Conservation (phyloP, 1,140 invertebrate genomes). For the Drosophila novamexicana region DNA sequence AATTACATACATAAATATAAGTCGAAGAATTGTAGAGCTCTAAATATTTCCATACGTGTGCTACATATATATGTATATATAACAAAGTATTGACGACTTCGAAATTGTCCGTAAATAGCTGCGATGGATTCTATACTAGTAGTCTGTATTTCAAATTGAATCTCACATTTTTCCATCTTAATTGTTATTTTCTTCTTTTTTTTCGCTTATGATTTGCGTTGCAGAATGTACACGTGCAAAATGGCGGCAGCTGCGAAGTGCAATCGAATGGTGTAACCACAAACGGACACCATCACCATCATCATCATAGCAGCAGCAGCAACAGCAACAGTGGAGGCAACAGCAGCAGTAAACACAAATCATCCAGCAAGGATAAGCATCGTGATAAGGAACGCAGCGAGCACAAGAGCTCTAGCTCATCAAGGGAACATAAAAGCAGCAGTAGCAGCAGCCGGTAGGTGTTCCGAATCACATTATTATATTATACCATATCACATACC, state of each 20-base stretch:
- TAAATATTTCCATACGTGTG: not conserved
- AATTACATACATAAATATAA: not conserved
- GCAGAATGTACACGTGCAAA: constrained; percentile 76
- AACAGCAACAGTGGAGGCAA: constrained; percentile 86
- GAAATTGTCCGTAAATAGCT: not conserved
- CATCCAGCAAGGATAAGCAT: constrained; percentile 86
- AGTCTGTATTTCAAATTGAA: not conserved
- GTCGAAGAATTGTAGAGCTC: not conserved
- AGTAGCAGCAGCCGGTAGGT: constrained; percentile 84
- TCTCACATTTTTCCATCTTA: not conserved
- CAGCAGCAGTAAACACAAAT: constrained; percentile 87
- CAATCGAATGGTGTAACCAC: constrained; percentile 84
- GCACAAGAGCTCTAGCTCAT: constrained; percentile 84
- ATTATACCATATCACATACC: no score
- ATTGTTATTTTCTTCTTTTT: not conserved
- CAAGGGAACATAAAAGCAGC: constrained; percentile 84
- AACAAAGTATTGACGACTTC: no score
- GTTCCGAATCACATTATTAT: not conserved
- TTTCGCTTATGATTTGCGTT: constrained; percentile 8
- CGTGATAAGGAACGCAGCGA: constrained; percentile 84
- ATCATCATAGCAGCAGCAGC: constrained; percentile 84
- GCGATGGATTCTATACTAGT: not conserved
- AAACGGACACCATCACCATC: constrained; percentile 86
- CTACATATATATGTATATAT: no score
- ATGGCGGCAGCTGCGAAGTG: constrained; percentile 73